Percentiles rank a stretch among this genome's conserved stretches.
These are phyloP conservation scores for Holocentrus rufus DNA, from an alignment of 2,797 vertebrate genomes.

Conservation along the genomic window DNA sequence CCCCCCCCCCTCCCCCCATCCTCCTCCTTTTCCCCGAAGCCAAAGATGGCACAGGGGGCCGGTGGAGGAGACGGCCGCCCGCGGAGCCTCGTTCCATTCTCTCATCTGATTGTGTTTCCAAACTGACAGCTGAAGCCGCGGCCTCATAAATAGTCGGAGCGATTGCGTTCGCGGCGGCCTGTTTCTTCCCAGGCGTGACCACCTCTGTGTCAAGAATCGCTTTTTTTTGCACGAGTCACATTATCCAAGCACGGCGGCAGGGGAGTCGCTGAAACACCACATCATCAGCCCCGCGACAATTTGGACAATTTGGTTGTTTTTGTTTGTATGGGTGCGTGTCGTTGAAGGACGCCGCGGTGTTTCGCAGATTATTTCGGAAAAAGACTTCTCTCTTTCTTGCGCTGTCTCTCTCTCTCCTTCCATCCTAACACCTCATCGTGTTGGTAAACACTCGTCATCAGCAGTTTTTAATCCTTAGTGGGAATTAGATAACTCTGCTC, in stretches of 20 bases:
- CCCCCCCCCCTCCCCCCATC: not conserved
- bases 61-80: too few species aligned
- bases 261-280: too few species aligned
- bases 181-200: too few species aligned
- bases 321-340: too few species aligned
- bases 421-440: constrained; percentile 1
- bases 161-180: too few species aligned
- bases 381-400: not conserved
- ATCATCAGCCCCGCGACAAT: too few species aligned
- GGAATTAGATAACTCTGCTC: constrained; percentile 31
- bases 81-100: not conserved
- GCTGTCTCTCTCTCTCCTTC: not conserved
- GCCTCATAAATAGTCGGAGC: not conserved
- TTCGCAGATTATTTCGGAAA: not conserved
- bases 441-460: constrained; percentile 27
- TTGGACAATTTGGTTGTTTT: too few species aligned
- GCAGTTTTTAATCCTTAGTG: constrained; percentile 45
- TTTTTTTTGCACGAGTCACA: too few species aligned
- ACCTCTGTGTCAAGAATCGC: too few species aligned
- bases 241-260: too few species aligned
- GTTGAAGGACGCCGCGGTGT: too few species aligned
- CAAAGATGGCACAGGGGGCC: not conserved
- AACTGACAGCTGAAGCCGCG: not conserved
- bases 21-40: constrained; percentile 3
- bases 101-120: not conserved